These are phyloP conservation scores for Mactra quadrangularis DNA, from an alignment of 1,140 invertebrate species.

Conservation along the genomic window DNA sequence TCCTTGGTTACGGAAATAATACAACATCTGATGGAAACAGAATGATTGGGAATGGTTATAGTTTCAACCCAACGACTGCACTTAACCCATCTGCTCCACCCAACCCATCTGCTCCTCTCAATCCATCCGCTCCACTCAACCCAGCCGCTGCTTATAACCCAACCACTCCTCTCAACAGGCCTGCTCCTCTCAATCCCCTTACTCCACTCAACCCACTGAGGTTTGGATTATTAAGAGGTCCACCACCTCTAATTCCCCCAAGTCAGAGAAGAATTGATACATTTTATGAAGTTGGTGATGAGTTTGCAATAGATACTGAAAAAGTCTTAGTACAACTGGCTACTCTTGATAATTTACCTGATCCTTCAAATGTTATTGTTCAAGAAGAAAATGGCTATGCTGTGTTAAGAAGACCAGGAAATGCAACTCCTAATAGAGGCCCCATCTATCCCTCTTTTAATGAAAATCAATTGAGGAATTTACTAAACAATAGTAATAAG, in stretches of 20 bases:
- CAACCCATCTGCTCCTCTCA: conserved; percentile 25
- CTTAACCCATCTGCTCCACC: background rate
- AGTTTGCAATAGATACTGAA: conserved; percentile 42
- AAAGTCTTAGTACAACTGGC: conserved; percentile 38
- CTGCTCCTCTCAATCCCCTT: conserved; percentile 18
- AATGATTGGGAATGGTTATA: background rate
- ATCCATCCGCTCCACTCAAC: conserved; percentile 1
- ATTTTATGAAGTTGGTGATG: conserved; percentile 36
- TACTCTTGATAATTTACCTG: background rate
- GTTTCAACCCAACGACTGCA: too few relatives aligned
- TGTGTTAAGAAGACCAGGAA: conserved; percentile 31
- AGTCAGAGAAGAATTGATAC: conserved; percentile 13
- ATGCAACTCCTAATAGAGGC: conserved; percentile 48
- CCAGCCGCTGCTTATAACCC: conserved; percentile 19
- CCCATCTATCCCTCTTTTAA: conserved; percentile 57
- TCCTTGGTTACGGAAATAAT: background rate
- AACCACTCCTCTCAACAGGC: too few relatives aligned
- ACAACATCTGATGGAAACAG: background rate
- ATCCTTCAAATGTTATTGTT: background rate
- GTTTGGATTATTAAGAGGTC: conserved; percentile 3
- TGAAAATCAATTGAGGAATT: conserved; percentile 38
- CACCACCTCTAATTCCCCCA: conserved; percentile 4
- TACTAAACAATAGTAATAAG: conserved; percentile 42
- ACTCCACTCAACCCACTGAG: conserved; percentile 32
- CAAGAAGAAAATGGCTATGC: conserved; percentile 64